Base-by-base conservation (phyloP, 2,113 vertebrate species). In the Balaenoptera acutorostrata region DNA sequence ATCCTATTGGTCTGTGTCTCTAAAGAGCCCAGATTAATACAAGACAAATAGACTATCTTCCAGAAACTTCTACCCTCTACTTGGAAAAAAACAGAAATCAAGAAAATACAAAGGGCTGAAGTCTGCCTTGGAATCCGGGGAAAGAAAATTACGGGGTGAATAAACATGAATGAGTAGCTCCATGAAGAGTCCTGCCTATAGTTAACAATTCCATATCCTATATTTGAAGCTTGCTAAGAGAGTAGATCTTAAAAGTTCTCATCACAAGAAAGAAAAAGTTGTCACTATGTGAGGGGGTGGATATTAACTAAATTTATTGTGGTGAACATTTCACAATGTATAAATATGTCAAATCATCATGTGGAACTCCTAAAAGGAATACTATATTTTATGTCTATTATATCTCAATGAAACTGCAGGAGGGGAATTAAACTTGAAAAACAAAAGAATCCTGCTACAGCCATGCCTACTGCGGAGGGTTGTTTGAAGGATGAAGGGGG, bases 201-300 rank as follows among this genome's bases (percentile, higher is more conserved):
- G 33, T 36, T 74, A 23, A 31, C 78, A 17, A 44, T 7, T 27
- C 31, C 31, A 0, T 11, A 20, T 31, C 9, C 1, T n/a, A 36
- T 20, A 77, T 49, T 29, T 77, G 33, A 78, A 66, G 66, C 41
- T 29, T 29, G 33, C 31, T 29, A 15, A 14, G 59, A 78, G 41
- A 31, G n/a, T 33, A 15, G 68, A 52, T 39, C 57, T 39, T 49
- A 39, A 52, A 66, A 57, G 71, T 33, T 57, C 61, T 57, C 13
- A 4, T 55, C 29, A 25, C 15, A 8, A 66, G 86, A 61, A 27
- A 72, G 31, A 44, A 41, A 20, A 33, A 31, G 11, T 59, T 52
- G 33, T 93, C 23, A 41, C 69, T 7, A 2, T 8, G 59, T 41
- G 81, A 33, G 44, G 20, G 63, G n/a, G 25, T 52, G 69, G n/a